These are phyloP conservation scores for Heterochromis multidens DNA, from an alignment of 2,113 vertebrate genomes.

Conservation along the genomic window DNA sequence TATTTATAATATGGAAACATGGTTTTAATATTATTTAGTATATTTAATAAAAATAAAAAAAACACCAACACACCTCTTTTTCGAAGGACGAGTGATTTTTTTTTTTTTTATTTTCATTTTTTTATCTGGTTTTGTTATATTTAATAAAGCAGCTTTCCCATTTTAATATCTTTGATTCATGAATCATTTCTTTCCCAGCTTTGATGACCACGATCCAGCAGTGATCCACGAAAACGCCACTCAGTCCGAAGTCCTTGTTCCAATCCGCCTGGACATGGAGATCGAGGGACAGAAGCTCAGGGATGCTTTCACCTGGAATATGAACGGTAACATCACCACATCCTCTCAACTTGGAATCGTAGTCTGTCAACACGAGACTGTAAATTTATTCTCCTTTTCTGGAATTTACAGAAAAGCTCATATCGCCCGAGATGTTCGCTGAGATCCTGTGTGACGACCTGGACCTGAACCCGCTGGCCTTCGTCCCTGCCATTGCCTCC, in stretches of 20 bases:
- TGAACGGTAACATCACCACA: conserved; percentile 84
- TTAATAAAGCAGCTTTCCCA: background rate
- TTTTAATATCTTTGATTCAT: background rate
- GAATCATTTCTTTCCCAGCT: conserved; percentile 70
- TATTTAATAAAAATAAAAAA: background rate
- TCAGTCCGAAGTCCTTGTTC: conserved; percentile 94
- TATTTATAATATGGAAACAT: background rate
- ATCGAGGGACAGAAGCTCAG: conserved; percentile 97
- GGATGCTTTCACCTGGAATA: conserved; percentile 99
- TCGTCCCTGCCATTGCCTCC: conserved; percentile 96
- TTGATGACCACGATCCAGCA: conserved; percentile 98
- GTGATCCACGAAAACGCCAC: conserved; percentile 98
- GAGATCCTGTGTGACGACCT: conserved; percentile 98
- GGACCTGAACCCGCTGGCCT: conserved; percentile 95
- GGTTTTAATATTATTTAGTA: background rate
- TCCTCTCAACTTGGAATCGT: background rate
- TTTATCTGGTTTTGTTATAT: background rate
- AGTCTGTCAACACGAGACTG: background rate
- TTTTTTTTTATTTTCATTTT: no score
- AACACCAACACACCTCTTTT: background rate
- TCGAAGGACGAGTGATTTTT: background rate
- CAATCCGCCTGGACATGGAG: conserved; percentile 98
- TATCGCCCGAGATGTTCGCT: conserved; percentile 99
- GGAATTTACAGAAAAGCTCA: conserved; percentile 86
- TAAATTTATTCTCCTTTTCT: rapidly evolving